Conservation (phyloP, 2,888 invertebrate genomes). For the Eristalis intricaria region DNA sequence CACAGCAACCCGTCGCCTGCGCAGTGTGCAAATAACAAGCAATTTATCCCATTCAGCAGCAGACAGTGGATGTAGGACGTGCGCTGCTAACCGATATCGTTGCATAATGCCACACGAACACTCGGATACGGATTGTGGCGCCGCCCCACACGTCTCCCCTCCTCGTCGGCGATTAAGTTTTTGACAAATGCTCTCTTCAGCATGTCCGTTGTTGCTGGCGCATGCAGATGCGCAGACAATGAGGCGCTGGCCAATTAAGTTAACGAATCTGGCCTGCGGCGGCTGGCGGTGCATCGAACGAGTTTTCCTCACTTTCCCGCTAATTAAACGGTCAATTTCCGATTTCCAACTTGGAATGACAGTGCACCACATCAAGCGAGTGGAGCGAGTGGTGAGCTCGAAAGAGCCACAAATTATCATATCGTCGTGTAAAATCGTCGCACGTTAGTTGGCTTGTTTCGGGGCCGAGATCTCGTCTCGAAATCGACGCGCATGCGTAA, state of each 20-base stretch:
- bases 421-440: constrained; percentile 20
- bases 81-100: constrained; percentile 78
- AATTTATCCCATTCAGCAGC: neutral
- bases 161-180: constrained; percentile 11
- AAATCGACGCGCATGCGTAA: constrained; percentile 24
- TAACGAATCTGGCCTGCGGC: neutral
- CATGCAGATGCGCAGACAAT: neutral
- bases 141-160: neutral
- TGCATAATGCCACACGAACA: constrained; percentile 38
- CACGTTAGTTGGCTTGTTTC: constrained; percentile 9
- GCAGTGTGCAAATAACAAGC: constrained; percentile 7
- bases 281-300: neutral
- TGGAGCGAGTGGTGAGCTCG: too few species aligned
- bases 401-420: constrained; percentile 10
- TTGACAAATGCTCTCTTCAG: constrained; percentile 18
- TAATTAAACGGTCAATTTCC: constrained; percentile 2
- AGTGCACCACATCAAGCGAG: neutral
- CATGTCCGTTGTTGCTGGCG: too few species aligned
- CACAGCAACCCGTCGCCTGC: neutral
- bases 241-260: constrained; percentile 41
- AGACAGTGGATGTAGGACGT: constrained; percentile 77
- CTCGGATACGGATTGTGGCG: neutral
- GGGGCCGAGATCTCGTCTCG: neutral
- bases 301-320: constrained; percentile 25
- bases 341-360: constrained; percentile 5